Evolutionary conservation across 2,113 vertebrate species (phyloP).

Genomic region (Lepus americanus): DNA sequence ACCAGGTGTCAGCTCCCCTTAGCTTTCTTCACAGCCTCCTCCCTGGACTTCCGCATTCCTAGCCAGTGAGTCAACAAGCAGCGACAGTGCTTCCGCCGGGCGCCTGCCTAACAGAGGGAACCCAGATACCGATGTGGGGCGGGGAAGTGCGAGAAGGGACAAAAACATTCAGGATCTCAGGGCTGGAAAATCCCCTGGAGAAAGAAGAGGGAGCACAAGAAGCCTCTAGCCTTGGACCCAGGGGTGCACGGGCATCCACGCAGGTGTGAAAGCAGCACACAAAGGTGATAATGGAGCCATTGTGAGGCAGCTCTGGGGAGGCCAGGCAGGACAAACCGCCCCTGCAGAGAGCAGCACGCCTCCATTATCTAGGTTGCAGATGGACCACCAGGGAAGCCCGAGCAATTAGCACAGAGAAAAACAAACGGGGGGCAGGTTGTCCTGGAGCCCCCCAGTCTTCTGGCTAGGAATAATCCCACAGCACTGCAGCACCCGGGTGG

Average conservation of each 20-base stretch:
- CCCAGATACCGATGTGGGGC: not conserved
- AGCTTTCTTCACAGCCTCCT: not conserved
- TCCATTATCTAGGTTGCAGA: conserved; percentile 88
- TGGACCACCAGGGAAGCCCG: conserved; percentile 90
- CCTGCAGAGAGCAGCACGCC: conserved; percentile 81
- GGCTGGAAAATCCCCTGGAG: not conserved
- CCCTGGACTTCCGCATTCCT: not conserved
- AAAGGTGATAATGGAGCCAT: conserved; percentile 82
- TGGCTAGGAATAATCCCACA: conserved; percentile 87
- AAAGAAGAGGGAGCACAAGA: conserved; percentile 52
- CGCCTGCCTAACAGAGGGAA: conserved; percentile 1
- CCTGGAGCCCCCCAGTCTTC: conserved; percentile 86
- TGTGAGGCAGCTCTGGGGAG: conserved; percentile 82
- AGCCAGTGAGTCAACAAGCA: not conserved
- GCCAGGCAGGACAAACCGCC: conserved; percentile 83
- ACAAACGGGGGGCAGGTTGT: conserved; percentile 75
- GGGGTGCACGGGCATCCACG: conserved; percentile 72
- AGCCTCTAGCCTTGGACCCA: not conserved
- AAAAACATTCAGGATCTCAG: not conserved
- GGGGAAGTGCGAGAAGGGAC: not conserved
- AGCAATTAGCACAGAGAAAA: conserved; percentile 85
- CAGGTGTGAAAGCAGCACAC: conserved; percentile 88
- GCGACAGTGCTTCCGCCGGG: not conserved
- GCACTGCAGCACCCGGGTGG: conserved; percentile 74
- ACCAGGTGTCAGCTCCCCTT: not conserved